Base-by-base conservation (phyloP, 2,888 invertebrate species). In the Phyllotreta cruciferae region DNA sequence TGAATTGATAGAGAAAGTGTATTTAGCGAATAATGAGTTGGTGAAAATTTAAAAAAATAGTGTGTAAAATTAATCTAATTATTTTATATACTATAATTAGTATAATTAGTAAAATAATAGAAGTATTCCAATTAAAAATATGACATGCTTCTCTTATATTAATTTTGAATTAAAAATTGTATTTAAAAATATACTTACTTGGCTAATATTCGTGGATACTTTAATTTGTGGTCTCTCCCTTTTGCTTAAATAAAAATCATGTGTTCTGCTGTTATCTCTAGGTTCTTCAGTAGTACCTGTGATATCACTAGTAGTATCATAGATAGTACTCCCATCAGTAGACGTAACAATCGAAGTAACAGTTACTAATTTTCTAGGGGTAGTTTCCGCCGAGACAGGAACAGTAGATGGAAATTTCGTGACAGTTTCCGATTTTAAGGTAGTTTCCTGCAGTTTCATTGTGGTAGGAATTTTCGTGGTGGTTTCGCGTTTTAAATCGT, bases 221-320 rank as follows among this genome's bases (percentile, higher is more conserved):
- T 80, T 80, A 54, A 80, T 75, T 66, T 78, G 78, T 13, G 80
- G 80, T 69, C 80, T 80, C 66, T 79, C 81, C 56, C 77, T 73
- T 67, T 77, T 80, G 66, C 73, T 78, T 44, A 79, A 69, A 70
- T 80, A 80, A 73, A 84, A 83, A 54, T 81, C 77, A 71, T 79
- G 77, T 61, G 77, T 75, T 82, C 83, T 78, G 81, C 85, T 77
- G 83, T 85, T 75, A 80, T 85, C 74, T 81, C 85, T 79, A 74
- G 83, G 73, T 75, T 82, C 74, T 73, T 79, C 78, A 77, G 84
- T 76, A 78, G 79, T 74, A 81, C 84, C 70, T 79, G 83, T 77
- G 82, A 84, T 71, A 82, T 85, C 74, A 79, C 84, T 82, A 65
- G 86, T 86, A 53, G 85, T 84, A 70, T 86, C 86, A 71, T 83